Conservation (phyloP, 2,113 vertebrate genomes). For the Melanerpes aurifrons region DNA sequence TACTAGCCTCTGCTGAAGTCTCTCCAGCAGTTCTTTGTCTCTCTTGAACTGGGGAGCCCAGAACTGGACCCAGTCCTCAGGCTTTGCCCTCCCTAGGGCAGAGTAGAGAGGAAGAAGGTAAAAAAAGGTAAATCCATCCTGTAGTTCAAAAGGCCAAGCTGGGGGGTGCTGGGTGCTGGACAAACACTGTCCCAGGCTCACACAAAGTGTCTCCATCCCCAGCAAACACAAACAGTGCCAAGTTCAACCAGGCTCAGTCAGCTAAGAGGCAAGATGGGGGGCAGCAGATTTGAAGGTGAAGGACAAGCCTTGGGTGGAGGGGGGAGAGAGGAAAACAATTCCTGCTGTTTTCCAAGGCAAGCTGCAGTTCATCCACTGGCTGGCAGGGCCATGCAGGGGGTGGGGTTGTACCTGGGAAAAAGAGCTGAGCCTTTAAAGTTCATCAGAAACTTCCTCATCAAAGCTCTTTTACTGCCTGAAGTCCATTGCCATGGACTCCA, state of each 20-base stretch:
- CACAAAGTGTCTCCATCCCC: background rate
- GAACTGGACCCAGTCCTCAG: no score
- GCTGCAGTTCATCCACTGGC: fast-evolving
- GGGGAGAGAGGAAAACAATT: background rate
- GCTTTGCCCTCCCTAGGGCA: no score
- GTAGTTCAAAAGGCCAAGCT: background rate
- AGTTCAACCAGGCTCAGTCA: background rate
- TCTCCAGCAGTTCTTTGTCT: no score
- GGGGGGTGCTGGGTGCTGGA: background rate
- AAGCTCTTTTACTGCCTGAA: background rate
- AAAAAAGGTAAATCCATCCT: no score
- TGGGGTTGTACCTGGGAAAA: background rate
- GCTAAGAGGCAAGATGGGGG: fast-evolving
- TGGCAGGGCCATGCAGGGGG: fast-evolving
- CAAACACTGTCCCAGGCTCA: background rate
- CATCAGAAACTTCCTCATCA: background rate
- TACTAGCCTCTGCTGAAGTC: no score
- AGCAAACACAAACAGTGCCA: background rate
- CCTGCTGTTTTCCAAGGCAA: background rate
- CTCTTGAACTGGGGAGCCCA: no score
- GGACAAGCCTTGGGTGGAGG: fast-evolving
- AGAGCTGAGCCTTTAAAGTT: background rate
- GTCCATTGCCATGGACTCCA: background rate
- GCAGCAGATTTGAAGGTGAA: background rate
- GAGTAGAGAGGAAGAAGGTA: no score